Evolutionary conservation across 2,888 invertebrate genomes (phyloP).

Genomic region (Agriopis leucophaearia): DNA sequence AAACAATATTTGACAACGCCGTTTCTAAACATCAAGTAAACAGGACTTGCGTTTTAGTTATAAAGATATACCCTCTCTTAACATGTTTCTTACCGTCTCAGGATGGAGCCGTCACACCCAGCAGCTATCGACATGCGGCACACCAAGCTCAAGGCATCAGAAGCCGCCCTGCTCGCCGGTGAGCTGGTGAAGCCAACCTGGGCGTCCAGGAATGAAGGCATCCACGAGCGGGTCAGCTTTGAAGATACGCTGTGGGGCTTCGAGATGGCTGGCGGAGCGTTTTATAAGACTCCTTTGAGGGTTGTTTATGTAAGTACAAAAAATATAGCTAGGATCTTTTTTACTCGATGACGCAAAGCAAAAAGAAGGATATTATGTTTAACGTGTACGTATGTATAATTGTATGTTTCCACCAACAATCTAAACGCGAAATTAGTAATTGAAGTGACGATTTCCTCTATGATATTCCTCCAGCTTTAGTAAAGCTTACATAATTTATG

Average conservation of each 20-base stretch:
- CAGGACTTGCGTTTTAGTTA: too few species aligned
- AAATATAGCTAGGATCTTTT: too few species aligned
- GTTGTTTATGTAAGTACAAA: constrained; percentile 65
- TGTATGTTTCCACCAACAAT: too few species aligned
- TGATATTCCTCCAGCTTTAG: too few species aligned
- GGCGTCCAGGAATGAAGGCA: constrained; percentile 77
- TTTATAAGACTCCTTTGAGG: constrained; percentile 71
- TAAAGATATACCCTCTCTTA: too few species aligned
- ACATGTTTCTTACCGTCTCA: constrained; percentile 6
- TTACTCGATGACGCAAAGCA: too few species aligned
- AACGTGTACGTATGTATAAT: too few species aligned
- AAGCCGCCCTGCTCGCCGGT: constrained; percentile 69
- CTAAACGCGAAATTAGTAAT: too few species aligned
- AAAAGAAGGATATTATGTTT: background rate
- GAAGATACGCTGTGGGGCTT: constrained; percentile 79
- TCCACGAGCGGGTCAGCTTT: constrained; percentile 78
- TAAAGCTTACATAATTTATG: too few species aligned
- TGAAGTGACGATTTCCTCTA: too few species aligned
- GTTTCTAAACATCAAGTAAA: too few species aligned
- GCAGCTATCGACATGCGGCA: constrained; percentile 68
- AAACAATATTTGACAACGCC: too few species aligned
- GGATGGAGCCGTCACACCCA: constrained; percentile 45
- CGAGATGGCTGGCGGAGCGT: constrained; percentile 74
- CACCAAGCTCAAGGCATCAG: constrained; percentile 66
- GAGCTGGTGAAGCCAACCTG: constrained; percentile 72